A percentile compares a stretch with the other conserved stretches of the same genome.
Evolutionary conservation across 2,113 vertebrate genomes (phyloP).

Genomic region (Alligator mississippiensis): DNA sequence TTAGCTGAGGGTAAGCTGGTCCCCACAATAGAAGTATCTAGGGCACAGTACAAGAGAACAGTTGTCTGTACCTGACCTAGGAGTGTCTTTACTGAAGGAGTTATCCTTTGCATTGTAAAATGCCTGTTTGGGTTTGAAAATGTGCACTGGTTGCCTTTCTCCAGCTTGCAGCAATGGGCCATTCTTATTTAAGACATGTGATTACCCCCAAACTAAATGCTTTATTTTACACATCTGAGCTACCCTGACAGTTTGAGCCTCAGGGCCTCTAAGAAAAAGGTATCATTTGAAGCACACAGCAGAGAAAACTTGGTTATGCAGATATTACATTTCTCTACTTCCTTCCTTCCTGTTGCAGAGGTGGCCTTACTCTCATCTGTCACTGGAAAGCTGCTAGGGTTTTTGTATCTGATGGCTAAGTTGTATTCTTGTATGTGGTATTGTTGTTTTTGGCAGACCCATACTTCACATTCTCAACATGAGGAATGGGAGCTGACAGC

Average conservation of each 20-base stretch:
- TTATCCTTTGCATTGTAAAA: constrained; percentile 64
- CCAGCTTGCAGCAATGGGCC: constrained; percentile 42
- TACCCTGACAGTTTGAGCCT: constrained; percentile 30
- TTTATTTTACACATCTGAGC: constrained; percentile 37
- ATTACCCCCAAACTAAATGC: constrained; percentile 52
- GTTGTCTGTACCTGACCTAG: constrained; percentile 50
- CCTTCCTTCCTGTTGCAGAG: constrained; percentile 10
- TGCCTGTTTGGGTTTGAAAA: constrained; percentile 58
- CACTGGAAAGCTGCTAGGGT: background rate
- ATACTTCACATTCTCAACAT: background rate
- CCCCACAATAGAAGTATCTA: background rate
- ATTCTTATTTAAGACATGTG: constrained; percentile 46
- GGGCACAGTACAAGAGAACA: constrained; percentile 22
- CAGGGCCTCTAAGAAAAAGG: constrained; percentile 25
- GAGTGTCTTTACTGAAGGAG: constrained; percentile 58
- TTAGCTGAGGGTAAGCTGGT: background rate
- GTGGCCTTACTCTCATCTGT: background rate
- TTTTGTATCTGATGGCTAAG: background rate
- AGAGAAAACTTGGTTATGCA: constrained; percentile 47
- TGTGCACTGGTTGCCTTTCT: constrained; percentile 27
- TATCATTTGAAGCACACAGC: constrained; percentile 46
- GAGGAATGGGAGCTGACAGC: background rate
- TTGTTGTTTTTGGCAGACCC: constrained; percentile 30
- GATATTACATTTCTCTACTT: constrained; percentile 23
- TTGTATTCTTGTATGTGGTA: background rate